Percentiles rank a stretch among this genome's conserved stretches.
These are phyloP conservation scores for Conus betulinus DNA, from an alignment of 1,140 invertebrate species.

Conservation along the genomic window DNA sequence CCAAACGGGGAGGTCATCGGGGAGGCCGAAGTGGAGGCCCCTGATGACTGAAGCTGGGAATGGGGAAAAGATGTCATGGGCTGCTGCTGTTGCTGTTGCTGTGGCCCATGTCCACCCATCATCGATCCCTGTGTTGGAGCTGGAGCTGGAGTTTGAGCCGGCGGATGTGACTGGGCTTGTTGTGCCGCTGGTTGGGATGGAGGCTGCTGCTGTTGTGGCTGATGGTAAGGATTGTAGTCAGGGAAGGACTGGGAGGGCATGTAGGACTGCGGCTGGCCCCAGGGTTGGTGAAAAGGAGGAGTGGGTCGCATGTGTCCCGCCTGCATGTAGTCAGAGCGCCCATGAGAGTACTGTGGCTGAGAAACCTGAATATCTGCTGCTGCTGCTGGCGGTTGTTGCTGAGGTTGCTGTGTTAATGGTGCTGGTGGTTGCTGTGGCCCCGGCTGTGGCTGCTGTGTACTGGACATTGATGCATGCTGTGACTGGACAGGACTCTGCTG, in stretches of 20 bases:
- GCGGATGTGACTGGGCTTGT: conserved; percentile 1
- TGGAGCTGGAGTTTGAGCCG: neutral
- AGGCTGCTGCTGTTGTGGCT: conserved; percentile 29
- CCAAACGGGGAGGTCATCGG: neutral
- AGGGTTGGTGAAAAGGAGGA: conserved; percentile 24
- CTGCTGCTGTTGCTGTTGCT: conserved; percentile 35
- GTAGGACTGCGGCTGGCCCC: conserved; percentile 24
- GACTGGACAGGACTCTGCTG: neutral
- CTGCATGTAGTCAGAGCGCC: conserved; percentile 6
- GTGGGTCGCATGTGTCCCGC: neutral
- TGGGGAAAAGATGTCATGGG: neutral
- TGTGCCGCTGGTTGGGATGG: conserved; percentile 9
- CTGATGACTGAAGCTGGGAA: neutral
- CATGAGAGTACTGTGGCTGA: neutral
- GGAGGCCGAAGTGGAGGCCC: neutral
- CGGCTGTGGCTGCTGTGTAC: conserved; percentile 13
- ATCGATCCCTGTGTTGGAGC: neutral
- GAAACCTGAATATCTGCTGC: neutral
- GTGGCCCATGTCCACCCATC: neutral
- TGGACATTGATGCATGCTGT: neutral
- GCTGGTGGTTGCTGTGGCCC: neutral
- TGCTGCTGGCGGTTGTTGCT: conserved; percentile 2
- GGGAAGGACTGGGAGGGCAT: conserved; percentile 15
- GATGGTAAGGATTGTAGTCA: conserved; percentile 13
- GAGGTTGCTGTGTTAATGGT: neutral